Conservation (phyloP, 2,797 vertebrate genomes). For the Enteromius radiatus region DNA sequence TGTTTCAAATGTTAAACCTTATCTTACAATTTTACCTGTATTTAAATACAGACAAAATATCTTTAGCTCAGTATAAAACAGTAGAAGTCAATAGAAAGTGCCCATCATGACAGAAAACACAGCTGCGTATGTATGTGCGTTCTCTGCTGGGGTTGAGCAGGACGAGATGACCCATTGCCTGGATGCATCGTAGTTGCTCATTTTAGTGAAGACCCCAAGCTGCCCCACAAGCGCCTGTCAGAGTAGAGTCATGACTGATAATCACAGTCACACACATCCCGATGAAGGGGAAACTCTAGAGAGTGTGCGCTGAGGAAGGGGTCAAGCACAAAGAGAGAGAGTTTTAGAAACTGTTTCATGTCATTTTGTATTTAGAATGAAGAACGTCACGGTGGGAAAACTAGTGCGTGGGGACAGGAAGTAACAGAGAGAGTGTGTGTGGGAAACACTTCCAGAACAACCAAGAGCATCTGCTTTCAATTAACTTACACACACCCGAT, state of each 20-base stretch:
- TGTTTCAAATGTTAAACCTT: not conserved
- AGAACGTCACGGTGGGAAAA: not conserved
- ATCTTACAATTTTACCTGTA: not conserved
- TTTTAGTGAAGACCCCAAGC: slow-evolving; percentile 52
- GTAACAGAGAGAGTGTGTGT: slow-evolving; percentile 10
- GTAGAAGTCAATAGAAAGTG: not conserved
- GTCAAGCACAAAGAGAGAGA: not conserved
- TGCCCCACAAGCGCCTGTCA: slow-evolving; percentile 49
- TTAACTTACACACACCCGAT: not conserved
- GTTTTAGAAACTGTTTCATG: slow-evolving; percentile 20
- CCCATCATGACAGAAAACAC: not conserved
- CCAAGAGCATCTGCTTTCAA: slow-evolving; percentile 30
- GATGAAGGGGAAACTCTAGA: slow-evolving; percentile 19
- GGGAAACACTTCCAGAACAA: slow-evolving; percentile 28
- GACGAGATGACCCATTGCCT: slow-evolving; percentile 52
- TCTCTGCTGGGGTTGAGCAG: slow-evolving; percentile 22
- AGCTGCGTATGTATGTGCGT: not conserved
- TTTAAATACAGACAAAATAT: not conserved
- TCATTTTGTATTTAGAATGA: slow-evolving; percentile 3
- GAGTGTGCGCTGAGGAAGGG: not conserved
- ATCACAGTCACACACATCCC: slow-evolving; percentile 41
- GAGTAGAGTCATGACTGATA: slow-evolving; percentile 34
- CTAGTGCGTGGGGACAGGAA: slow-evolving; percentile 8
- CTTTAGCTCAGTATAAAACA: not conserved
- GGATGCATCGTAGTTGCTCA: slow-evolving; percentile 50